Evolutionary conservation across 2,797 vertebrate species (phyloP).

Genomic region (Basileuterus tristriatus): DNA sequence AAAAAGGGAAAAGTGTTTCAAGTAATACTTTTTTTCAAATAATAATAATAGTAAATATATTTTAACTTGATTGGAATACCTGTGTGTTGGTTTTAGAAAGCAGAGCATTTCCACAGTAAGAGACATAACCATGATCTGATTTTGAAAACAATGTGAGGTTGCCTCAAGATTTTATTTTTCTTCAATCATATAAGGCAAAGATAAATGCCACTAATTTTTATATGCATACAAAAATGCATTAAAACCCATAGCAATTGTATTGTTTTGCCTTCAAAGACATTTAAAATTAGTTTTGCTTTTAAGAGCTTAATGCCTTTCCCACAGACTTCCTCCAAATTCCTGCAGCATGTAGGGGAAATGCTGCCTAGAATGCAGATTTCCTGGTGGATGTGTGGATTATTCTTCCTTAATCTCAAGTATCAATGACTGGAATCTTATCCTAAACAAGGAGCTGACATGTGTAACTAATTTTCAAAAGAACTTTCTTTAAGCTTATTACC

Average conservation of each 20-base stretch:
- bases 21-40: background rate
- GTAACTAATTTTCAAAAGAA: slow-evolving; percentile 37
- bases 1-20: accelerated
- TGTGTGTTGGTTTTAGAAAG: background rate
- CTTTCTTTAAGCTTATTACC: slow-evolving; percentile 18
- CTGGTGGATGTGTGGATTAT: background rate
- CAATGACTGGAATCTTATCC: slow-evolving; percentile 12
- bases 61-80: background rate
- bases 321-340: background rate
- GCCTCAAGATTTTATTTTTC: background rate
- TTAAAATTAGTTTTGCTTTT: background rate
- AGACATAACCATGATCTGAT: background rate
- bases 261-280: background rate
- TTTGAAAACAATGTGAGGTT: background rate
- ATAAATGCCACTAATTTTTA: background rate
- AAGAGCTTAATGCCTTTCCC: background rate
- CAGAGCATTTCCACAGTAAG: background rate
- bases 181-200: background rate
- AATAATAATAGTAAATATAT: background rate
- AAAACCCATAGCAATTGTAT: background rate
- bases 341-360: background rate
- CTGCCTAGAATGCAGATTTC: slow-evolving; percentile 33
- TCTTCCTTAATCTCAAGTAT: slow-evolving; percentile 5
- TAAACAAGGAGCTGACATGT: background rate
- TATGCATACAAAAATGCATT: background rate